phyloP scores from a whole-genome alignment of 1,140 invertebrate genomes.

The Bombus cullumanus region DNA sequence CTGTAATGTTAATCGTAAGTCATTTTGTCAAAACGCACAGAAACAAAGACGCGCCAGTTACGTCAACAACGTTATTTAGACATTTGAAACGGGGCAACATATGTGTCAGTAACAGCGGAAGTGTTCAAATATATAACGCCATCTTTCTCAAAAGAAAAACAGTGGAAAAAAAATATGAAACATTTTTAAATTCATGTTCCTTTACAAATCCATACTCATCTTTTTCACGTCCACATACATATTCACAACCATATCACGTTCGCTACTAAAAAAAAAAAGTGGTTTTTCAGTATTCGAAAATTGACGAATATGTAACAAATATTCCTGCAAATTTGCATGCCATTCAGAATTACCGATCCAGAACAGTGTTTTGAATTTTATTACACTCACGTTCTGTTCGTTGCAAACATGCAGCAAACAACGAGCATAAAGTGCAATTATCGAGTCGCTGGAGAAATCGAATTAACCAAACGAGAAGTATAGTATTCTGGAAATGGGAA shows the following conservation, averaged over 20 bases:
- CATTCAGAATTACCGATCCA: neutral
- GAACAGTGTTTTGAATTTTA: neutral
- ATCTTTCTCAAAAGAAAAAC: neutral
- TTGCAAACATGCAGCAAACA: neutral
- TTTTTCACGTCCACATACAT: neutral
- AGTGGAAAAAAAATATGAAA: neutral
- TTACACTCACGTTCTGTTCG: neutral
- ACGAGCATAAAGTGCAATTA: constrained; percentile 17
- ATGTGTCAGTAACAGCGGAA: neutral
- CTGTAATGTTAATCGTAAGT: neutral
- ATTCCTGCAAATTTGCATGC: neutral
- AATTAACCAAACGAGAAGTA: neutral
- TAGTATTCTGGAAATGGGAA: neutral
- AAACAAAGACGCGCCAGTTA: neutral
- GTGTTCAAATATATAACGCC: neutral
- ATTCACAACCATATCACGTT: neutral
- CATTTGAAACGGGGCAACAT: neutral
- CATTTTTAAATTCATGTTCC: neutral
- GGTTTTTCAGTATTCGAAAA: neutral
- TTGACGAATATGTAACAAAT: neutral
- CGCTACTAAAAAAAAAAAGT: neutral
- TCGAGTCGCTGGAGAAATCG: constrained; percentile 12
- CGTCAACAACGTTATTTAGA: neutral
- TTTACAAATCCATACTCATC: neutral
- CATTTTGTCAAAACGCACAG: neutral